Base-by-base conservation (phyloP, 2,113 vertebrate genomes). In the Saguinus midas region DNA sequence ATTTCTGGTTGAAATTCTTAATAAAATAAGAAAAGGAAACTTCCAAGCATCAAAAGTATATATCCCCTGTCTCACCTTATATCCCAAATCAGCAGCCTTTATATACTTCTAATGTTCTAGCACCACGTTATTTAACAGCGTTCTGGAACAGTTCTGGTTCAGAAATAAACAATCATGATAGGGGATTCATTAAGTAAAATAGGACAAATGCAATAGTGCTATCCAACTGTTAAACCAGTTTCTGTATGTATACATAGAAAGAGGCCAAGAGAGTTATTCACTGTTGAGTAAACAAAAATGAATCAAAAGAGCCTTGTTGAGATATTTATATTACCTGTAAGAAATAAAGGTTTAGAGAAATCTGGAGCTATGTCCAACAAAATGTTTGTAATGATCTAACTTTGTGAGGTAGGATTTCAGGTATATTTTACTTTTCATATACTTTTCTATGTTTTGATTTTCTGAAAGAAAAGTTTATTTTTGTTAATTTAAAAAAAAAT, bases 1-100 rank as follows among this genome's bases (percentile, higher is more conserved):
- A 70, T 90, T 87, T 95, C 72, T 83, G 50, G 43, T 78, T 91
- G 87, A 70, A 64, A 72, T 87, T 91, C 45, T 87, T 93, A 81
- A 76, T 95, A 84, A 87, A 90, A 90, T 57, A 29, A 90, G 35
- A 57, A 83, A 93, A 90, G 50, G 48, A 87, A 72, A 48, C n/a
- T 45, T 81, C 12, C 45, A 48, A 37, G 37, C 78, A 32, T 45
- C 29, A 50, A 52, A 76, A 88, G 29, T 75, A 32, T 91, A 43
- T 87, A 70, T 66, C 32, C 23, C 32, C 37, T 81, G 18, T 68
- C 37, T 14, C 66, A 32, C 45, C 27, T 27, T 14, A 45, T 73
- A 61, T 58, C 17, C 35, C 40, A 75, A 9, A 40, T 70, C 40
- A 92, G 21, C 17, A 95, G 20, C 75, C 27, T 50, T 35, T 50